These are phyloP conservation scores for Anthophora plumipes DNA, from an alignment of 2,888 invertebrate species.

Conservation along the genomic window DNA sequence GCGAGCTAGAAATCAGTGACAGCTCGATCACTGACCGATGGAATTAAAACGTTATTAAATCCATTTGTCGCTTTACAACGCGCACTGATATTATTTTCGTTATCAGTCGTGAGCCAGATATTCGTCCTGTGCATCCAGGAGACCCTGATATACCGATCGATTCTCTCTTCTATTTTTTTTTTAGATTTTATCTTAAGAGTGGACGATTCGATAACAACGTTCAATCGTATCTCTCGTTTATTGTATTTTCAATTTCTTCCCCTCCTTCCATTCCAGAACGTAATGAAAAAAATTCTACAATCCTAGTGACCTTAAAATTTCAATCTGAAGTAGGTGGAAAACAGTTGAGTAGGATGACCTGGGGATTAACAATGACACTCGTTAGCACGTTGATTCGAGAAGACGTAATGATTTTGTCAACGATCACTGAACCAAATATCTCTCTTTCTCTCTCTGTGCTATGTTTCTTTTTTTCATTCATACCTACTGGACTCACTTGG, in stretches of 20 bases:
- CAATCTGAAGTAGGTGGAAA: neutral
- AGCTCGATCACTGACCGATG: slow-evolving; percentile 35
- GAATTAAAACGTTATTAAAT: slow-evolving; percentile 67
- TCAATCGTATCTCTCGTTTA: neutral
- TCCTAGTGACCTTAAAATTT: neutral
- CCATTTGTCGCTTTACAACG: slow-evolving; percentile 40
- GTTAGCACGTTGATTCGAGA: neutral
- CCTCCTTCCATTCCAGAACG: neutral
- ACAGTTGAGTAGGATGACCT: neutral
- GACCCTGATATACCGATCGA: slow-evolving; percentile 1
- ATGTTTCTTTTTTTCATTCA: neutral
- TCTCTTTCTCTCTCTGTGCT: neutral
- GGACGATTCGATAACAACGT: neutral
- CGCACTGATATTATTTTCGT: slow-evolving; percentile 52
- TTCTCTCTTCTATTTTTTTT: neutral
- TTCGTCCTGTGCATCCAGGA: slow-evolving; percentile 12
- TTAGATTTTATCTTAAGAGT: neutral
- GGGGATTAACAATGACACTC: neutral
- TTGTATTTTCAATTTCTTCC: neutral
- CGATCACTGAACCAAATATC: neutral
- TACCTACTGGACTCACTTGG: neutral
- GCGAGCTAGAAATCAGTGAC: slow-evolving; percentile 19
- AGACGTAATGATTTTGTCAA: neutral
- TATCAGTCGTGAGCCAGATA: slow-evolving; percentile 49
- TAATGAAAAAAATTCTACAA: neutral